Evolutionary conservation across 1,140 invertebrate species (phyloP).

Genomic region (Palaemon carinicauda): DNA sequence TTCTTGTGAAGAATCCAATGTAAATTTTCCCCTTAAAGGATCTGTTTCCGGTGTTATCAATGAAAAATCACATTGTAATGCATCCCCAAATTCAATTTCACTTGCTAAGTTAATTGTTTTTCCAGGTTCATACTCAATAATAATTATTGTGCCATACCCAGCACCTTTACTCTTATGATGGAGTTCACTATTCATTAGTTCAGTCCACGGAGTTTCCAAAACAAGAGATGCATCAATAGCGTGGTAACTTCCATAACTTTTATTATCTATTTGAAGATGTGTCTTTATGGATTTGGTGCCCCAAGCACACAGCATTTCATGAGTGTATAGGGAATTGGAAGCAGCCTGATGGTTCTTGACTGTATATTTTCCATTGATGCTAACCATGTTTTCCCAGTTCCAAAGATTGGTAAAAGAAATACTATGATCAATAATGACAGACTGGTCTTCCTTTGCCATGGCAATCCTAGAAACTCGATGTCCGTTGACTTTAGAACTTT

Average conservation of each 20-base stretch:
- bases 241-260: background rate
- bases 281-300: background rate
- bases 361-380: background rate
- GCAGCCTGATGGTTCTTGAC: background rate
- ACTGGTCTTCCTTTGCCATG: background rate
- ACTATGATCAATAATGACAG: background rate
- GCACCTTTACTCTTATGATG: background rate
- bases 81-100: background rate
- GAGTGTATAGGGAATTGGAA: background rate
- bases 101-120: no score
- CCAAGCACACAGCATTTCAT: background rate
- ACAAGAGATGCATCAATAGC: background rate
- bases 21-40: no score
- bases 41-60: no score
- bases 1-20: no score
- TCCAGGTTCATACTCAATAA: background rate
- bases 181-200: background rate
- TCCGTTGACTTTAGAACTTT: background rate
- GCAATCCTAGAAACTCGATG: no score
- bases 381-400: background rate
- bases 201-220: background rate
- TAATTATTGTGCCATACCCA: background rate
- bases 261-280: background rate
- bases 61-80: no score
- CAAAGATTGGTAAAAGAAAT: background rate